Evolutionary conservation across 2,797 vertebrate genomes (phyloP), one percentile per base, ranked within the genome.

Genomic region (Catharus ustulatus): DNA sequence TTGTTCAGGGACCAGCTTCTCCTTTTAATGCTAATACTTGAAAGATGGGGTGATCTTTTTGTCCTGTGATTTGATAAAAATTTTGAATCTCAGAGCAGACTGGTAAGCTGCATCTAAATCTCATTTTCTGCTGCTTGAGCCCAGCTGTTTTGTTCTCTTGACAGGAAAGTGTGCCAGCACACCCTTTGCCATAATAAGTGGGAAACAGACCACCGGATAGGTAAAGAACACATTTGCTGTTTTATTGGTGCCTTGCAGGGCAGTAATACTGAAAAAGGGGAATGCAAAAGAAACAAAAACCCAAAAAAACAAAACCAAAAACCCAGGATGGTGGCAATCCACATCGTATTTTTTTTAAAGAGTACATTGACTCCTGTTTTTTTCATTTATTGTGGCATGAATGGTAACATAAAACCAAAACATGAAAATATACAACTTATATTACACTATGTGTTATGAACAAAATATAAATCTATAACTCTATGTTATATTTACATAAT

Each of bases 401-500:
- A 99, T 99, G 99, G 98, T 99, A 99, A 99, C 99, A 99, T 99
- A 99, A 99, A 99, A 98, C 97, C 97, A 96, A 98, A 99, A 98
- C 98, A 99, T 98, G 98, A 99, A 98, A 99, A 99, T 99, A 99
- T 99, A 99, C 99, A 99, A 99, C 99, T 99, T 99, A 99, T 99
- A 99, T 99, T 99, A 99, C 99, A 99, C 98, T 99, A 98, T 98
- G 99, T 99, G 99, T 99, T 99, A 99, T 99, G 99, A 99, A 99
- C 99, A 99, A 99, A 99, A 99, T 99, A 99, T 99, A 99, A 99
- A 99, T 99, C 99, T 99, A 99, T 99, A 99, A 99, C 98, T 99
- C 99, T 99, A 99, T 99, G 99, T 99, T 99, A 99, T 99, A 99
- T 99, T 99, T 99, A 99, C 99, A 99, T 99, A 99, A 99, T 99